These are phyloP conservation scores for Macrotrachela quadricornifera DNA, from an alignment of 1,140 invertebrate genomes.

Conservation along the genomic window DNA sequence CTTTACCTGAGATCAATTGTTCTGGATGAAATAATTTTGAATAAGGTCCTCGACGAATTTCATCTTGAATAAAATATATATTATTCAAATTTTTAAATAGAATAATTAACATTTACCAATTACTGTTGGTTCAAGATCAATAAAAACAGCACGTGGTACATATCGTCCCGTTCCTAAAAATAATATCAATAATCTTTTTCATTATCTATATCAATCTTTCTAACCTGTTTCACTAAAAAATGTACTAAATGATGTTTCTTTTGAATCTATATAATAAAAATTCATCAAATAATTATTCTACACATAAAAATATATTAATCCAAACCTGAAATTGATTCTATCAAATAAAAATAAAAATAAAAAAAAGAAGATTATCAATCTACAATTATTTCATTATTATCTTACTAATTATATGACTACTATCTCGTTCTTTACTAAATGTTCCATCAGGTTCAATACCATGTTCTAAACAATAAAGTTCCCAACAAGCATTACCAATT, in stretches of 20 bases:
- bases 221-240: conserved; percentile 15
- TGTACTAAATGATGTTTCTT: background rate
- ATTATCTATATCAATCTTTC: conserved; percentile 19
- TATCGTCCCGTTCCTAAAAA: conserved; percentile 17
- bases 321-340: too few species aligned
- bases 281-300: too few species aligned
- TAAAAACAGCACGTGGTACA: conserved; percentile 27
- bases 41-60: conserved; percentile 20
- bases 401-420: too few species aligned
- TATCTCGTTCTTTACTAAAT: too few species aligned
- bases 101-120: conserved; percentile 13
- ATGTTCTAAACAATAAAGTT: conserved; percentile 59
- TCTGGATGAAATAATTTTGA: conserved; percentile 28
- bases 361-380: too few species aligned
- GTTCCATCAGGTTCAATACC: conserved; percentile 57
- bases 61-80: conserved; percentile 16
- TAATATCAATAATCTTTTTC: too few species aligned
- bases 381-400: too few species aligned
- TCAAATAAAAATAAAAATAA: too few species aligned
- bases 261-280: background rate
- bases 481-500: conserved; percentile 51
- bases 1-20: conserved; percentile 24
- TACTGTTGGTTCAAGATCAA: conserved; percentile 32
- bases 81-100: background rate
- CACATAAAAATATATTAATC: too few species aligned